phyloP scores from a whole-genome alignment of 2,797 vertebrate genomes.

The Rhinophrynus dorsalis region DNA sequence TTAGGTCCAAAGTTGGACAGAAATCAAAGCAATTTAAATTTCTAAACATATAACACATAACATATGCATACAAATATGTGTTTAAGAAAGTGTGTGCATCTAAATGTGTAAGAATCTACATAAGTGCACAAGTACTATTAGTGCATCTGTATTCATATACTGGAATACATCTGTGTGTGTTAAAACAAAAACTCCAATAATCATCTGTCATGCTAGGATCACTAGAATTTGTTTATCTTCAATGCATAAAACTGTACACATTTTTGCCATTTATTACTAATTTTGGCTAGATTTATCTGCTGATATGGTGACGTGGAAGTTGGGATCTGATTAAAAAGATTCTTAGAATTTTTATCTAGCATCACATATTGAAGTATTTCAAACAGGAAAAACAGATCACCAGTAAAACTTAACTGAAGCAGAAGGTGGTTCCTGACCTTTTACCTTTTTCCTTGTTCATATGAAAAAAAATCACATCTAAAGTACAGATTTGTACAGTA shows the following conservation, averaged over 20 bases:
- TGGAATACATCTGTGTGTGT: too few relatives aligned
- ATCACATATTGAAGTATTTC: not conserved
- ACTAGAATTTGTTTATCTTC: not conserved
- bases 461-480: not conserved
- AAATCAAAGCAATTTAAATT: too few relatives aligned
- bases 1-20: too few relatives aligned
- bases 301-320: not conserved
- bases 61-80: too few relatives aligned
- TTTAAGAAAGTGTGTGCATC: too few relatives aligned
- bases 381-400: not conserved
- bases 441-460: not conserved
- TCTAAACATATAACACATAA: too few relatives aligned
- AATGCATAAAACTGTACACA: too few relatives aligned
- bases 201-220: too few relatives aligned
- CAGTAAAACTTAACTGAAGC: not conserved
- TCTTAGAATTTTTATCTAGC: not conserved
- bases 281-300: not conserved
- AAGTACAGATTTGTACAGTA: not conserved
- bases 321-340: constrained; percentile 4
- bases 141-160: too few relatives aligned
- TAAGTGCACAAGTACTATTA: too few relatives aligned
- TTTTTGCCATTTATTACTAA: not conserved
- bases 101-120: too few relatives aligned
- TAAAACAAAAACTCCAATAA: too few relatives aligned
- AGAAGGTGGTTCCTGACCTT: not conserved